These are phyloP conservation scores for Malurus cyaneus DNA, from an alignment of 2,113 vertebrate species.

Conservation along the genomic window DNA sequence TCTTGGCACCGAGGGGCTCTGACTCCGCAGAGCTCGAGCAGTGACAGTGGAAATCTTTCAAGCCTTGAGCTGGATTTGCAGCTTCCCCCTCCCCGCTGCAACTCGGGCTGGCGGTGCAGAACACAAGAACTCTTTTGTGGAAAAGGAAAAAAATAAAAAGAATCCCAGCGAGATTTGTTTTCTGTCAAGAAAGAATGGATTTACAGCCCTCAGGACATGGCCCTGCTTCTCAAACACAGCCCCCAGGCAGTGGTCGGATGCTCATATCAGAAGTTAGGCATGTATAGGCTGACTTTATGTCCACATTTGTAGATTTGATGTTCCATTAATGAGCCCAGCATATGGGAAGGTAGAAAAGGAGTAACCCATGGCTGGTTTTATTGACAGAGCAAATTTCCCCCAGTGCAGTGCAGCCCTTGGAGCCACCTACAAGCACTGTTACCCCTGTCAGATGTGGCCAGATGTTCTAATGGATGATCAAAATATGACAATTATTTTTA, in stretches of 20 bases:
- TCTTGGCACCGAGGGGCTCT: slow-evolving; percentile 46
- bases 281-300: not conserved
- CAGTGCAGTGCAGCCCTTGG: rapidly evolving
- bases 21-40: not conserved
- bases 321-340: slow-evolving; percentile 30
- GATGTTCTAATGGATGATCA: not conserved
- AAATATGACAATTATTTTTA: not conserved
- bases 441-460: not conserved
- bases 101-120: not conserved
- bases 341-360: not conserved
- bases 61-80: slow-evolving; percentile 29
- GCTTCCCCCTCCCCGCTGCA: not conserved
- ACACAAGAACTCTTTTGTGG: slow-evolving; percentile 36
- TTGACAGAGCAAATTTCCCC: not conserved
- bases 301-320: slow-evolving; percentile 21
- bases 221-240: slow-evolving; percentile 16
- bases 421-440: not conserved
- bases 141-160: not conserved
- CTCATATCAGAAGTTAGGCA: not conserved
- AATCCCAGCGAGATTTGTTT: slow-evolving; percentile 34
- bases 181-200: slow-evolving; percentile 51
- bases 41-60: slow-evolving; percentile 62
- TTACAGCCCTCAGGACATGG: slow-evolving; percentile 28
- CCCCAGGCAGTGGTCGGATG: not conserved
- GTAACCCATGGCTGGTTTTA: not conserved